Evolutionary conservation across 2,888 invertebrate genomes (phyloP), one percentile per base, ranked within the genome.

Genomic region (Ormyrus thymus): DNA sequence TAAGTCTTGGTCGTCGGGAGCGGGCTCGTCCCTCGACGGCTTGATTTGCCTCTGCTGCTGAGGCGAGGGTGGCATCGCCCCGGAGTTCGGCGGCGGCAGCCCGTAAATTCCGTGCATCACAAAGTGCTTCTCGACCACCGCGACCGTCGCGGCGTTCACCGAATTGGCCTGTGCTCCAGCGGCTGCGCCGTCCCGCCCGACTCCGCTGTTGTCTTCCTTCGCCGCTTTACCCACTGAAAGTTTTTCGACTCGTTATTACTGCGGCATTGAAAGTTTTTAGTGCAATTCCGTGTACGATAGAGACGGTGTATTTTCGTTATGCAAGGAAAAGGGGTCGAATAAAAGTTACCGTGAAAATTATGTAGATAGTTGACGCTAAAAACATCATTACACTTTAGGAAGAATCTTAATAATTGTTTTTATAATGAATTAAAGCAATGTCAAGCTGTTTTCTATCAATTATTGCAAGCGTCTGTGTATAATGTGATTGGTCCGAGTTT

Each of bases 1-100:
- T 83, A 93, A 93, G 83, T 94, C 94, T 59, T 92, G 91, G 64
- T 94, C 93, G 62, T 93, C 76, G 29, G 48, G 79, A 5, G 9
- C 51, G 51, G 71, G 59, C n/a, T 78, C 75, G 61, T 78, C 72
- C 76, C 76, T 61, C 15, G 66, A 88, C n/a, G 55, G 13, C 80
- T 90, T 90, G 76, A 87, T 86, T 82, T 90, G 86, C 82, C 89
- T 84, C 85, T 89, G 90, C 78, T 86, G 87, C 80, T 88, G 91
- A 76, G 87, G 90, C 83, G 90, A 90, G 80, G 89, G 90, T 70
- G 88, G 88, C 86, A 87, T 86, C 55, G 86, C 85, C 51, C 87
- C 88, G 55, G 89, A 84, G 53, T 84, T 88, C 58, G 88, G 88
- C 71, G 87, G 86, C 48, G 88, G 88, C 80, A 89, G 77, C 43